Base-by-base conservation (phyloP, 1,140 invertebrate genomes). In the Drosophila serrata region DNA sequence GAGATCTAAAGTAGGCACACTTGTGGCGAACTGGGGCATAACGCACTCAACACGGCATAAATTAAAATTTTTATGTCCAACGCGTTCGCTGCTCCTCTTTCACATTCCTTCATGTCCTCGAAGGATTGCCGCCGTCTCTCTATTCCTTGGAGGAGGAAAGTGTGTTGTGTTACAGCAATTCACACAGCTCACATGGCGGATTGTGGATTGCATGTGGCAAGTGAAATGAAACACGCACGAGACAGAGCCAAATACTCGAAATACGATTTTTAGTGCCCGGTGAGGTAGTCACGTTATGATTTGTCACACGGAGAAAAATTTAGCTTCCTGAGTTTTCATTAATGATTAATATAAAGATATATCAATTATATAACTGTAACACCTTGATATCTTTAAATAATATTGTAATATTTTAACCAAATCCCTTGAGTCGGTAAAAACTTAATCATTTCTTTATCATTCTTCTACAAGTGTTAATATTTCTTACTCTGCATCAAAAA, bases 41-140 rank as follows among this genome's bases (percentile, higher is more conserved):
- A 88, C 85, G 81, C 85, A 88, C 85, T 88, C 84, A 84, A 78
- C 85, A 63, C 85, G 81, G 84, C 84, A 88, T 88, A 90, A 90
- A 88, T 88, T 90, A 88, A 90, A 90, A 90, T 88, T 88, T 80
- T 77, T 82, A 51, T 63, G 63, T 62, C 48, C 56, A 22, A 46
- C 39, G 39, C 46, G 59, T 51, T 62, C 31, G 62, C 69, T 56
- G 62, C 69, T 56, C 56, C 51, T 51, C 42, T 43, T 22, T 37
- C 35, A 42, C 31, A 4, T 12, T n/a, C 15, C n/a, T 22, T n/a
- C 15, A 17, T 6, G 24, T 24, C 17, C 22, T 22, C 11, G 48
- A 31, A 49, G 27, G 40, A 9, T 27, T n/a, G n/a, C n/a, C n/a
- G 15, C 1, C 31, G 48, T n/a, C 51, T 51, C 24, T 51, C n/a